Base-by-base conservation (phyloP, 1,140 invertebrate species). In the Frieseomelitta varia region DNA sequence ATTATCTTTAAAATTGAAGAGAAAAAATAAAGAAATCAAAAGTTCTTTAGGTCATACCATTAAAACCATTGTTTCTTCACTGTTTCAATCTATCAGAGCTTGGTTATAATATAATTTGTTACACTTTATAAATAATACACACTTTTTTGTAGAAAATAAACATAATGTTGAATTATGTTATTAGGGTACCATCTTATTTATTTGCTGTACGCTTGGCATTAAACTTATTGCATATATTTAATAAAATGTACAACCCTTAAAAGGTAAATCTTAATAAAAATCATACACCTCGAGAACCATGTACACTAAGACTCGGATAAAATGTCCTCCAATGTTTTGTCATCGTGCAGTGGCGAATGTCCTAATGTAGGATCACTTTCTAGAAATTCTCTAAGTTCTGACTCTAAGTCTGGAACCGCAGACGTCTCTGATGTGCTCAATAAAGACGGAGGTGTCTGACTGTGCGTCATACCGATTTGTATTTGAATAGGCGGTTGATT, bases 361-460 rank as follows among this genome's bases (percentile, higher is more conserved):
- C 94, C 94, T 58, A 96, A 92, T 47, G 95, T 95, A 65, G 96
- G 95, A 90, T 96, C 96, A 91, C 95, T 96, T 92, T 97, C 97
- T 19, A 97, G 92, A 92, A 97, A 97, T 91, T 97, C 97, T 15
- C 96, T 95, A n/a, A 97, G 87, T 87, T 97, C 97, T 4, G 96
- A 96, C 92, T 97, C 97, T 76, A 97, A 92, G 94, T 97, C 97
- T 14, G 95, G 93, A 68, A 95, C 94, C 14, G 92, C 95, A 4
- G 95, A 91, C 1, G 91, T 87, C 77, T 94, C 94, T 53, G 89
- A 84, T 6, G 91, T 81, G 30, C 80, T 88, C 55, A 95, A 34
- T 77, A 94, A 77, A 58, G 91, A 88, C 24, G 90, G 17, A 17
- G 85, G 86, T 51, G 90, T 90, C 81, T 93, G 93, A 86, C 80